Evolutionary conservation across 37 sponge, comb jelly and placozoan species (phyloP).

Genomic region (Tethya wilhelma): DNA sequence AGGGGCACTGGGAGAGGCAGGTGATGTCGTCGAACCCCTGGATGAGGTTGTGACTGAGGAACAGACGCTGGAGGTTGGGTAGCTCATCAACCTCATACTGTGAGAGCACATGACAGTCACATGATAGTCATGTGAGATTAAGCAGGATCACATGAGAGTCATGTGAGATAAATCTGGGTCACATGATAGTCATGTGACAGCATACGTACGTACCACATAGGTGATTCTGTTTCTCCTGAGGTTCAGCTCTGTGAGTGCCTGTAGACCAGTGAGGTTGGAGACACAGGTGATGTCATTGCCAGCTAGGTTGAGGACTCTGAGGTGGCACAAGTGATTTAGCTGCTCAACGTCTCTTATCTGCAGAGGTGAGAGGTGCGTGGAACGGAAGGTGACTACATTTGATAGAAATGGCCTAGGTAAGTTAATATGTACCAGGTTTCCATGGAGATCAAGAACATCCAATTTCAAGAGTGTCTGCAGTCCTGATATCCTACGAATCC

Average conservation of each 20-base stretch:
- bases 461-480: slow-evolving; percentile 80
- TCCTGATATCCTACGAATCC: slow-evolving; percentile 83
- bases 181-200: background rate
- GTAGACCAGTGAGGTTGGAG: slow-evolving; percentile 62
- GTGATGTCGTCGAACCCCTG: slow-evolving; percentile 64
- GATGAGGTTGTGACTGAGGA: slow-evolving; percentile 91
- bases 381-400: background rate
- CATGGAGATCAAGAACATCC: slow-evolving; percentile 98
- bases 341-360: slow-evolving; percentile 85
- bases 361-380: background rate
- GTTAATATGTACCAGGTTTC: slow-evolving; percentile 77
- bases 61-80: slow-evolving; percentile 84
- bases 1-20: slow-evolving; percentile 37
- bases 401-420: too few species aligned
- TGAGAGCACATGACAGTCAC: background rate
- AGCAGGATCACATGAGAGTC: background rate
- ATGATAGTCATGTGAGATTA: background rate
- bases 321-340: slow-evolving; percentile 69
- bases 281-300: slow-evolving; percentile 89
- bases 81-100: slow-evolving; percentile 88
- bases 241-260: slow-evolving; percentile 89
- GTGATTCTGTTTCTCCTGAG: slow-evolving; percentile 88
- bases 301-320: slow-evolving; percentile 94
- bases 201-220: slow-evolving; percentile 29
- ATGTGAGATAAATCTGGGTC: background rate